Evolutionary conservation across 1,140 invertebrate species (phyloP).

Genomic region (Drosophila parabipectinata): DNA sequence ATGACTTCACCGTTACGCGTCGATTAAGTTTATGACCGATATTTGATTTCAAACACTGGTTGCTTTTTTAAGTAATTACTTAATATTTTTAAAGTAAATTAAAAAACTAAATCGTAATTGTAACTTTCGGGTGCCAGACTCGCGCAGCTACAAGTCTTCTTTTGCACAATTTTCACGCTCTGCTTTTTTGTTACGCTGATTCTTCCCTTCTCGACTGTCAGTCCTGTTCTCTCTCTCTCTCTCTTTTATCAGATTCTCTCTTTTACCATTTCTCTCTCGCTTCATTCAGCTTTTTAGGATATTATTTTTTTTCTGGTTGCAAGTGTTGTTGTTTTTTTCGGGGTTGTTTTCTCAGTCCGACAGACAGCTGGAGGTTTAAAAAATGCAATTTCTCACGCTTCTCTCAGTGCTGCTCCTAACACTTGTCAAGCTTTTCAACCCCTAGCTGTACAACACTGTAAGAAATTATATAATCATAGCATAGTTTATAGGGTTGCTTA

Average conservation of each 20-base stretch:
- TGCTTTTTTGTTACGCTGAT: conserved; percentile 68
- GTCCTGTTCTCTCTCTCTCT: conserved; percentile 5
- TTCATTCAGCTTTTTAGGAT: conserved; percentile 12
- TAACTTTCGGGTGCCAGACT: conserved; percentile 33
- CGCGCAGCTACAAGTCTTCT: conserved; percentile 79
- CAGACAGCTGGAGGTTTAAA: conserved; percentile 53
- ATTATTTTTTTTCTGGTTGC: conserved; percentile 12
- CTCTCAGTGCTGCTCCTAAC: conserved; percentile 9
- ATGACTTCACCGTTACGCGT: conserved; percentile 21
- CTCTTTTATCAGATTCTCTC: neutral
- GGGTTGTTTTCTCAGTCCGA: conserved; percentile 45
- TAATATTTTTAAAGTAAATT: conserved; percentile 46
- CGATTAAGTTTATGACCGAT: neutral
- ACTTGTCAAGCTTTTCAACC: conserved; percentile 55
- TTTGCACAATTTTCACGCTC: conserved; percentile 74
- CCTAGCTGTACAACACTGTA: conserved; percentile 12
- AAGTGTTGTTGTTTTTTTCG: conserved; percentile 34
- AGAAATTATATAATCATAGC: neutral
- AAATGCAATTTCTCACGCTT: conserved; percentile 27
- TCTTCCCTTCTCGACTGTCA: conserved; percentile 52
- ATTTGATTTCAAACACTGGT: neutral
- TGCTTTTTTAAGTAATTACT: neutral
- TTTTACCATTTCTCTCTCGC: conserved; percentile 1
- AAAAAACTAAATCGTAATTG: conserved; percentile 38
- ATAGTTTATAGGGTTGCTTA: neutral